Evolutionary conservation across 2,888 invertebrate species (phyloP), one percentile per base, ranked within the genome.

Genomic region (Calliopum simillimum): DNA sequence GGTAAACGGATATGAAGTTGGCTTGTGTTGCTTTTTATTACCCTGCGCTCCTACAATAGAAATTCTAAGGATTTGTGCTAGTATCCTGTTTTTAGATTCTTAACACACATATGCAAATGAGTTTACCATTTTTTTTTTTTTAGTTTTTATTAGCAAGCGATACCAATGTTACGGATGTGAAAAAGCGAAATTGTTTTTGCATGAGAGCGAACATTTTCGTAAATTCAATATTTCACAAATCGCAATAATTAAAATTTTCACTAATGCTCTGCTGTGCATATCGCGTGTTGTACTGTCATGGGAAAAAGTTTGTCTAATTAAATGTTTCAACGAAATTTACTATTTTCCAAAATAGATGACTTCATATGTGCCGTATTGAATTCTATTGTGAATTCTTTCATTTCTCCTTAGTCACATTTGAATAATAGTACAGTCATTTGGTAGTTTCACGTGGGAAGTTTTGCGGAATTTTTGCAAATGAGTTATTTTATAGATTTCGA

Each of bases 251-350:
- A 33, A 33, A 33, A 33, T 33, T 33, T 33, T 33, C 33, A 33
- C 33, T 33, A 33, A 33, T 8, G 2, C 8, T 33, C 33, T 33
- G 33, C 16, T 16, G 13, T 41, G 56, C n/a, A 13, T 25, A 16
- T 59, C 41, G 59, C 59, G 43, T 59, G 59, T 12, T 33, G 19
- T 11, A 58, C 59, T 14, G 59, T 59, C 59, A 59, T 41, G 59
- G 41, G 59, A 59, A 41, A 6, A 23, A 16, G n/a, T 59, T 59
- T 19, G 12, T 33, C 14, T 11, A 59, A 43, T 59, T 43, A 59
- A 43, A 59, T 19, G 14, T 53, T 8, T 33, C 11, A 2, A 53
- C 23, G 53, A 23, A 53, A 19, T 23, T 23, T 33, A 6, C 8
- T 1, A 53, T 23, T 21, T 14, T 53, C 23, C 14, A 21, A 53